phyloP scores from a whole-genome alignment of 2,113 vertebrate species.

The Eulemur rufifrons region DNA sequence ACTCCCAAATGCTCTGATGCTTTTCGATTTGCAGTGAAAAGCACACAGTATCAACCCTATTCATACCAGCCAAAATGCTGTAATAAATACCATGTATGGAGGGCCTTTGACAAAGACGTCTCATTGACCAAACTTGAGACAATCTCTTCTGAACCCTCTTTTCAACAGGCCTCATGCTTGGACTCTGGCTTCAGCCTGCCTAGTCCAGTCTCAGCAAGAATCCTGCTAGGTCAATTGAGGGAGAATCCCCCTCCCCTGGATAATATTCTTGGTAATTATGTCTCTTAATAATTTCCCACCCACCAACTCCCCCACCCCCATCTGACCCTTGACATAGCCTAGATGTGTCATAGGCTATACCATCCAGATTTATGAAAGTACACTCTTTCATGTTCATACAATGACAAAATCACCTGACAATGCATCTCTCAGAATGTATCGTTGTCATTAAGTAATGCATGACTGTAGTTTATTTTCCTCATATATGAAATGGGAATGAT shows the following conservation, averaged over 20 bases:
- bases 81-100: not conserved
- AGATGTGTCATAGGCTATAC: no score
- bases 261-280: not conserved
- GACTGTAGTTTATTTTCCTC: not conserved
- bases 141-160: not conserved
- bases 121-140: not conserved
- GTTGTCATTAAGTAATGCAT: no score
- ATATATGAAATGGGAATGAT: not conserved
- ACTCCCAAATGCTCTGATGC: not conserved
- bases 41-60: not conserved
- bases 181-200: not conserved
- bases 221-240: not conserved
- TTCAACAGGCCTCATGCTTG: not conserved
- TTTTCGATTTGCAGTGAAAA: not conserved
- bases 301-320: not conserved
- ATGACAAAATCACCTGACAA: no score
- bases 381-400: no score
- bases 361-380: no score
- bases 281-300: not conserved
- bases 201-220: not conserved
- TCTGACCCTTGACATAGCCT: not conserved
- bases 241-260: not conserved
- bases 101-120: not conserved
- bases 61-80: not conserved
- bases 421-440: no score